Evolutionary conservation across 1,140 invertebrate genomes (phyloP).

Genomic region (Drosophila burlai): DNA sequence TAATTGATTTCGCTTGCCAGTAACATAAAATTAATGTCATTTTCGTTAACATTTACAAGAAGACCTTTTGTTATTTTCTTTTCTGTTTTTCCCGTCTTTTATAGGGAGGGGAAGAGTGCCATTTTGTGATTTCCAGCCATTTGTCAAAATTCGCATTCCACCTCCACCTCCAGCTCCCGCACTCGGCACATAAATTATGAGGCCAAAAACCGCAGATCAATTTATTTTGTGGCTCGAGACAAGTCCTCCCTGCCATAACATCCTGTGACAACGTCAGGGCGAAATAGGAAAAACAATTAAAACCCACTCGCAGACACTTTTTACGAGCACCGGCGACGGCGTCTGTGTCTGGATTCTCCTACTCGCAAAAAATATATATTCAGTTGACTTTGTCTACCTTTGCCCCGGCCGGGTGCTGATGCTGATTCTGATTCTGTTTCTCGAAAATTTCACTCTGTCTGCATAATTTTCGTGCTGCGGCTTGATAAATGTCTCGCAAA

Average conservation of each 20-base stretch:
- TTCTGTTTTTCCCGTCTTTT: background rate
- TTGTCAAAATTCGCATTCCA: conserved; percentile 67
- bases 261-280: conserved; percentile 36
- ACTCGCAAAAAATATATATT: background rate
- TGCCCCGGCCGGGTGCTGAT: conserved; percentile 18
- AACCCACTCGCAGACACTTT: conserved; percentile 67
- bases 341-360: conserved; percentile 30
- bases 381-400: conserved; percentile 75
- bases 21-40: conserved; percentile 68
- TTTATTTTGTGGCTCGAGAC: conserved; percentile 75
- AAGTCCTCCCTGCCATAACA: conserved; percentile 32
- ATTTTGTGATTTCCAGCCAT: conserved; percentile 64
- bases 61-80: conserved; percentile 25
- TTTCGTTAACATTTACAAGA: conserved; percentile 59
- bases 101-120: conserved; percentile 12
- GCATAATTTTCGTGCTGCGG: conserved; percentile 39
- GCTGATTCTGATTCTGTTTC: conserved; percentile 26
- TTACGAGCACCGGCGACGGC: conserved; percentile 46
- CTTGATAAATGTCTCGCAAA: conserved; percentile 79
- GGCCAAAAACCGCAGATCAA: conserved; percentile 72
- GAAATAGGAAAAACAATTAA: conserved; percentile 74
- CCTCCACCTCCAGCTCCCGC: background rate
- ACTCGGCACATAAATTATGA: conserved; percentile 71
- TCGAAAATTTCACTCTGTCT: conserved; percentile 48
- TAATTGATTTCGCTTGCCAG: conserved; percentile 61